Evolutionary conservation across 2,797 vertebrate species (phyloP), one percentile per base, ranked within the genome.

Genomic region (Nothura maculosa): DNA sequence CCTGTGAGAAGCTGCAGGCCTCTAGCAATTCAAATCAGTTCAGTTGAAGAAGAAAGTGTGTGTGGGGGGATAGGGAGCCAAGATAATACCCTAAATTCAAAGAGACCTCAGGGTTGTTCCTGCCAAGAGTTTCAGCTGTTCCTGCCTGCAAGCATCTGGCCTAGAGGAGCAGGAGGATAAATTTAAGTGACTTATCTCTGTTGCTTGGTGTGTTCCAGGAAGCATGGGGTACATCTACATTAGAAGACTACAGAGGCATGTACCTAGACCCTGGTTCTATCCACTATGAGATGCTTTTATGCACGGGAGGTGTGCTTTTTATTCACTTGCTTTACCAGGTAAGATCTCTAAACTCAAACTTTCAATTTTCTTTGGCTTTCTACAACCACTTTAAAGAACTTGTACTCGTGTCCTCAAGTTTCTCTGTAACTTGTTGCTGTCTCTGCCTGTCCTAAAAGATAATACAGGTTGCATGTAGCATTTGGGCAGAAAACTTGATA

Each of bases 271-370:
- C 38, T 32, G 45, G 12, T 45, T n/a, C 55, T 36, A 13, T 4
- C 34, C 58, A 70, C 6, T 8, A 18, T 27, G 48, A 38, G 32
- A 12, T 20, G 24, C 38, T 0, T 1, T 9, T 3, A 10, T 0
- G 9, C 6, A 13, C 3, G 48, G 12, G 11, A 40, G 1, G 2
- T 3, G 11, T 1, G 3, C 24, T 79, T 36, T 58, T 58, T 17
- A n/a, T 62, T 60, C 24, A 58, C 32, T 42, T 62, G 52, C 25
- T 79, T 32, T 16, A 32, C 32, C 42, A 13, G 20, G 48, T 55
- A 47, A 40, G 36, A 15, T 36, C 52, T 64, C 18, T 42, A 64
- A n/a, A 22, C 30, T 17, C 54, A 40, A 3, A 6, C 15, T 57
- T 69, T 62, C n/a, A n/a, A 24, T 25, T 60, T 58, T 25, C 18